A percentile compares a stretch with the other conserved stretches of the same genome.
Evolutionary conservation across 2,113 vertebrate species (phyloP).

Genomic region (Lamprotornis superbus): DNA sequence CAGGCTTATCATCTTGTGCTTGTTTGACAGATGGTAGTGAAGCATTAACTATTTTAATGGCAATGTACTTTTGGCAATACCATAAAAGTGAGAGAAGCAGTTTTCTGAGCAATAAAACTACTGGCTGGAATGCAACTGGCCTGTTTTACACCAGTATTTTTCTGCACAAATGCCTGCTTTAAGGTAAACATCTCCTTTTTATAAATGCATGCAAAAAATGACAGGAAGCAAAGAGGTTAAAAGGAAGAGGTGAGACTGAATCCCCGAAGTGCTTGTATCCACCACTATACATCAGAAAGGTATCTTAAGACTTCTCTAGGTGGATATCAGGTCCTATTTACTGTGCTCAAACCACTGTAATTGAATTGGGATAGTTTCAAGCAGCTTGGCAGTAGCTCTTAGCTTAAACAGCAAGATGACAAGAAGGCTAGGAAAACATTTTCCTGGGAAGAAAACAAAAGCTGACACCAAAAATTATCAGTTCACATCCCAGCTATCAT

Average conservation of each 20-base stretch:
- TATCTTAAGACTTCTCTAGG: not conserved
- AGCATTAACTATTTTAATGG: not conserved
- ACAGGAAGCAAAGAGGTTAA: not conserved
- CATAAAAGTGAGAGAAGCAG: not conserved
- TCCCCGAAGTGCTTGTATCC: not conserved
- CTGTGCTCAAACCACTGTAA: not conserved
- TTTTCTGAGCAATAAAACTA: not conserved
- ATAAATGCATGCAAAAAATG: not conserved
- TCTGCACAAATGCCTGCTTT: not conserved
- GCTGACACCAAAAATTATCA: conserved; percentile 3
- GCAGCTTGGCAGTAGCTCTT: not conserved
- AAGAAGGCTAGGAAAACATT: not conserved
- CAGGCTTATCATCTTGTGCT: not conserved
- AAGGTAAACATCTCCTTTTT: not conserved
- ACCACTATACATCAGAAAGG: not conserved
- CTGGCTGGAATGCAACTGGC: not conserved
- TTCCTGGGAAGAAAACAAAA: conserved; percentile 6
- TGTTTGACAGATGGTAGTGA: not conserved
- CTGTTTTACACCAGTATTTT: not conserved
- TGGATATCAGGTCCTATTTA: not conserved
- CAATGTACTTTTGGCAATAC: not conserved
- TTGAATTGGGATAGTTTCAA: not conserved
- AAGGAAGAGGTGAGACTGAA: not conserved
- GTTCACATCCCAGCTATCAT: not conserved
- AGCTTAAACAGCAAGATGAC: not conserved